Evolutionary conservation across 1,140 invertebrate species (phyloP), one percentile per base, ranked within the genome.

Genomic region (Spodoptera frugiperda): DNA sequence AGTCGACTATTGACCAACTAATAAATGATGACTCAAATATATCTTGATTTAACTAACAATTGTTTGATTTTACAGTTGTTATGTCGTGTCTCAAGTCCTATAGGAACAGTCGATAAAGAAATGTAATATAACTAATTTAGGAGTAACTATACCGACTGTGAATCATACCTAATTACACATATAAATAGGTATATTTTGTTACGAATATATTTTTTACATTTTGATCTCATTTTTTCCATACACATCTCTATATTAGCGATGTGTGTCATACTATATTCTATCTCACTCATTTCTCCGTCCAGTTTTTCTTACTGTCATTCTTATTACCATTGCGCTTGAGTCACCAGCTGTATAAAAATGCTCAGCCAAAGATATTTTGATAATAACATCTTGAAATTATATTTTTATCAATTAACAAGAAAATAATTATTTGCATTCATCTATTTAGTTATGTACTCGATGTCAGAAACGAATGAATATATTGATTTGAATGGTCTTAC

Each of bases 161-260:
- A 15, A 21, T 11, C 9, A 54, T 21, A 54, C 17, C 15, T 21
- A 21, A 4, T 25, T 54, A 10, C n/a, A n/a, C n/a, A n/a, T 54
- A 54, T 11, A 54, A 21, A 51, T 51, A 21, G 19, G 25, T 61
- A 61, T 59, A 59, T n/a, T 14, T 25, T 25, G 25, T 25, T 25
- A 25, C 25, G 5, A 25, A 25, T 39, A 39, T 39, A 39, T 39
- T 25, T 25, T 25, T 25, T 39, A 39, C 9, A 39, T 39, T 33
- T 39, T 39, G 33, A 39, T 39, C 33, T 39, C 33, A 39, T 39
- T 39, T 54, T n/a, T 11, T 54, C 10, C 5, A 19, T 21, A 10
- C 10, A 21, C 53, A n/a, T 61, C 30, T n/a, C 57, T 61, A 61
- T 61, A 61, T 61, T 61, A 61, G 57, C 30, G 25, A 61, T 61